These are phyloP conservation scores for Dipodomys spectabilis DNA, from an alignment of 2,113 vertebrate species.

Conservation along the genomic window DNA sequence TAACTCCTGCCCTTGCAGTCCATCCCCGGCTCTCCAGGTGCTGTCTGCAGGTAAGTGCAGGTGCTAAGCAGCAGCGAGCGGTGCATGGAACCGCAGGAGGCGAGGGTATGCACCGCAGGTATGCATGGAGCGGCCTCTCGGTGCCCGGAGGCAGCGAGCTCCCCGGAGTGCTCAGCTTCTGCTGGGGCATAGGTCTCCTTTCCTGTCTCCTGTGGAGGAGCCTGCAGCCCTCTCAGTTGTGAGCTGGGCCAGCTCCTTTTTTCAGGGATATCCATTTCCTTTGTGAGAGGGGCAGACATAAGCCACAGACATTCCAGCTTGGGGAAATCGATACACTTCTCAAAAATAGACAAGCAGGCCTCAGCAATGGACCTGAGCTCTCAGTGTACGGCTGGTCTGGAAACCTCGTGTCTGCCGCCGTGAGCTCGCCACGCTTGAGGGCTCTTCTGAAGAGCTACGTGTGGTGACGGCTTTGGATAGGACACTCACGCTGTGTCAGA, in stretches of 20 bases:
- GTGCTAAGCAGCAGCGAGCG: accelerated
- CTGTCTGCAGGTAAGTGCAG: accelerated
- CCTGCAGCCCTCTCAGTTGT: not conserved
- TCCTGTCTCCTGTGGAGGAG: not conserved
- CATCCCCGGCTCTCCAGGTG: not conserved
- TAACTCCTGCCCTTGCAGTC: accelerated
- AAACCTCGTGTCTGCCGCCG: accelerated
- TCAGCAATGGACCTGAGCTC: accelerated
- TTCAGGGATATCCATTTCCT: not conserved
- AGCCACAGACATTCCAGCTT: too few relatives aligned
- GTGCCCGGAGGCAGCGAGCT: too few relatives aligned
- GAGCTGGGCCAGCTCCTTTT: not conserved
- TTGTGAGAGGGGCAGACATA: not conserved
- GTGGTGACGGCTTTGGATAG: too few relatives aligned
- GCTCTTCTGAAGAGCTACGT: accelerated
- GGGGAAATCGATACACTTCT: not conserved
- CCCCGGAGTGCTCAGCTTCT: too few relatives aligned
- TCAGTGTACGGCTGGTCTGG: not conserved
- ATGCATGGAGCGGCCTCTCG: too few relatives aligned
- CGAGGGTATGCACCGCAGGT: too few relatives aligned
- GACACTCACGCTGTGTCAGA: too few relatives aligned
- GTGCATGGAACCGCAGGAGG: not conserved
- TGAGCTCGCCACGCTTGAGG: too few relatives aligned
- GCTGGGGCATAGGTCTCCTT: accelerated
- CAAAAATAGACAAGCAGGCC: not conserved